phyloP scores from a whole-genome alignment of 2,888 invertebrate genomes.

The Acrobasis repandana region DNA sequence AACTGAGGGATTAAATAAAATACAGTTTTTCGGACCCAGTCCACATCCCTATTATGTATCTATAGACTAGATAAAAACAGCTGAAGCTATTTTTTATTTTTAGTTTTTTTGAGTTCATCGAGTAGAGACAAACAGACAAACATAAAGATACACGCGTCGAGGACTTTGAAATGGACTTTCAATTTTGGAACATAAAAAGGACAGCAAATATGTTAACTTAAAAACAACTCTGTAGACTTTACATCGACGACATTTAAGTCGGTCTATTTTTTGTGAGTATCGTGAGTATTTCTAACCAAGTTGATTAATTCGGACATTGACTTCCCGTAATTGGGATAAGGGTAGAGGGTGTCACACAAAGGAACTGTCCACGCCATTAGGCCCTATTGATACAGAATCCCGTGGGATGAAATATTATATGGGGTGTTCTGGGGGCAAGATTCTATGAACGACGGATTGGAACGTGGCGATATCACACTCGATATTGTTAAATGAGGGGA shows the following conservation, averaged over 20 bases:
- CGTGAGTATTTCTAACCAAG: slow-evolving; percentile 49
- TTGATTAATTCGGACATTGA: slow-evolving; percentile 53
- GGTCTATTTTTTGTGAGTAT: slow-evolving; percentile 38
- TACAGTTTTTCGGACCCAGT: no score
- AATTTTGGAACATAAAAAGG: no score
- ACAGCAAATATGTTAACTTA: no score
- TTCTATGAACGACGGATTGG: slow-evolving; percentile 16
- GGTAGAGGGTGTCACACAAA: slow-evolving; percentile 46
- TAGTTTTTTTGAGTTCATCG: no score
- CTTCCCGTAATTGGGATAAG: slow-evolving; percentile 43
- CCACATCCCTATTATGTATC: no score
- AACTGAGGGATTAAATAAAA: no score
- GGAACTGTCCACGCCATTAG: slow-evolving; percentile 66
- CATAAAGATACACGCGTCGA: no score
- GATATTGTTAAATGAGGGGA: not conserved
- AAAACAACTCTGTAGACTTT: not conserved
- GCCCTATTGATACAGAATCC: slow-evolving; percentile 64
- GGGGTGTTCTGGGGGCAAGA: slow-evolving; percentile 36
- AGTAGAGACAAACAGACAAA: no score
- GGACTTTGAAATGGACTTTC: no score
- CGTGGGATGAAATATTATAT: slow-evolving; percentile 56
- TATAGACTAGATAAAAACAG: no score
- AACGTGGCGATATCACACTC: slow-evolving; percentile 24
- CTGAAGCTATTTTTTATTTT: no score
- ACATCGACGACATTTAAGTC: not conserved